Evolutionary conservation across 2,888 invertebrate species (phyloP).

Genomic region (Scaptomyza polygonia): DNA sequence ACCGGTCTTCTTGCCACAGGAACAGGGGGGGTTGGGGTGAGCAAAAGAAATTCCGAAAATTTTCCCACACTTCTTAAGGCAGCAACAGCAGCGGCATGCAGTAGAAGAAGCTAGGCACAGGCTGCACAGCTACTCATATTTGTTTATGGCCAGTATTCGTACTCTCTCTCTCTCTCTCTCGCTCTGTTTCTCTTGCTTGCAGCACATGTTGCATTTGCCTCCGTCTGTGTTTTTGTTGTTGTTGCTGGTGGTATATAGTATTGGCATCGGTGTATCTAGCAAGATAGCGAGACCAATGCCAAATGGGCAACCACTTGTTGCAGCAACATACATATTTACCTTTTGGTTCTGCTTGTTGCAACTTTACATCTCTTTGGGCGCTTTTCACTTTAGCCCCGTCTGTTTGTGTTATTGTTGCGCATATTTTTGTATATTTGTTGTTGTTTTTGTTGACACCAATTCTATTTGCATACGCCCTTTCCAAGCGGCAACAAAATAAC

Average conservation of each 20-base stretch:
- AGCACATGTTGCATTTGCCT: constrained; percentile 79
- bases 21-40: constrained; percentile 10
- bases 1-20: constrained; percentile 45
- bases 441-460: constrained; percentile 61
- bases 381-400: constrained; percentile 59
- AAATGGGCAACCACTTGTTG: constrained; percentile 74
- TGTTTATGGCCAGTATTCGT: constrained; percentile 71
- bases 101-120: constrained; percentile 31
- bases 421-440: constrained; percentile 23
- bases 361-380: constrained; percentile 43
- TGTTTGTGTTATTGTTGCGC: constrained; percentile 39
- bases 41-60: constrained; percentile 76
- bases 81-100: constrained; percentile 16
- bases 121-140: constrained; percentile 75
- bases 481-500: constrained; percentile 20
- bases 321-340: constrained; percentile 65
- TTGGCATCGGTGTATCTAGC: constrained; percentile 47
- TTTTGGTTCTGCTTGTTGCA: constrained; percentile 77
- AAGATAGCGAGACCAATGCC: constrained; percentile 55
- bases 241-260: constrained; percentile 64
- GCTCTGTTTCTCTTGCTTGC: constrained; percentile 17
- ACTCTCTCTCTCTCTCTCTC: constrained; percentile 24
- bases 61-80: constrained; percentile 75
- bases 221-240: constrained; percentile 53
- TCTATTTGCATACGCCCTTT: constrained; percentile 64